phyloP scores from a whole-genome alignment of 1,140 invertebrate genomes.

The Drosophila busckii region DNA sequence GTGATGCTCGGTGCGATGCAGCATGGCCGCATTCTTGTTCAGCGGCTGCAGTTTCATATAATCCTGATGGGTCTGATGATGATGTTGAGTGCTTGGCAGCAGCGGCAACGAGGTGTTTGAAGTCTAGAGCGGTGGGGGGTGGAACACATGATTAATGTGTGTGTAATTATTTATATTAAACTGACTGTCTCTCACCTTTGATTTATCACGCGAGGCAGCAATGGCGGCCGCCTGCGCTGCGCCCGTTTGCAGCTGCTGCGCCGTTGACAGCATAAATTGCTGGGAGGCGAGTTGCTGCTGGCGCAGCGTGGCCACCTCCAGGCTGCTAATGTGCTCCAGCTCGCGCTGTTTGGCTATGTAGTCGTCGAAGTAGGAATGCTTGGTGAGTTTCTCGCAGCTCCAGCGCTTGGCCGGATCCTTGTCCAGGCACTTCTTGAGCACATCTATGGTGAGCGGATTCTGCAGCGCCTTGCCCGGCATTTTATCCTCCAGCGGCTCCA shows the following conservation, averaged over 20 bases:
- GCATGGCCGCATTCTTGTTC: conserved; percentile 65
- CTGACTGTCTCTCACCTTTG: conserved; percentile 65
- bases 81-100: conserved; percentile 70
- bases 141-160: no score
- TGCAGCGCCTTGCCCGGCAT: conserved; percentile 85
- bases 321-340: conserved; percentile 59
- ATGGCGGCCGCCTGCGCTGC: conserved; percentile 59
- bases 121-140: conserved; percentile 61
- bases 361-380: conserved; percentile 83
- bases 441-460: conserved; percentile 87
- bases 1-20: conserved; percentile 76
- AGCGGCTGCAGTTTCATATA: conserved; percentile 68
- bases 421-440: conserved; percentile 96
- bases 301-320: conserved; percentile 61
- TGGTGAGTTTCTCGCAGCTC: conserved; percentile 93
- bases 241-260: conserved; percentile 63
- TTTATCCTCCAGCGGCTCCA: conserved; percentile 90
- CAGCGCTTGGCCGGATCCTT: conserved; percentile 95
- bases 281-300: conserved; percentile 66
- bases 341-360: conserved; percentile 76
- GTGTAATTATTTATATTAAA: no score
- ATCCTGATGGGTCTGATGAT: conserved; percentile 70
- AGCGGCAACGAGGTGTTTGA: conserved; percentile 78
- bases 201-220: conserved; percentile 70
- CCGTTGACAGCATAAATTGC: conserved; percentile 64